Evolutionary conservation across 2,797 vertebrate species (phyloP).

Genomic region (Epinephelus coioides): DNA sequence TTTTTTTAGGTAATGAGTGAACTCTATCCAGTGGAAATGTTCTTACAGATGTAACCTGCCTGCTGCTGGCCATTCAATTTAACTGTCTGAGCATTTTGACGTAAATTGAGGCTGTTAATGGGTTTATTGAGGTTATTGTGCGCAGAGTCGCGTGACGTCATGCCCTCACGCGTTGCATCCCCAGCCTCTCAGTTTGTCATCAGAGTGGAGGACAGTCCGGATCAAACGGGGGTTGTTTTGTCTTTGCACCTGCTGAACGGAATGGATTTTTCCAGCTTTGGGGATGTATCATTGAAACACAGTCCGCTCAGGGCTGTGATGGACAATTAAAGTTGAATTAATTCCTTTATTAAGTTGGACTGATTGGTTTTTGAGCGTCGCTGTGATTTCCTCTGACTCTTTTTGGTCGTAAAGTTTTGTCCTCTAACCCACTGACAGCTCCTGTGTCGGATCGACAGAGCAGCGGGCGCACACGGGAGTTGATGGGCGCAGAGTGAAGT

Average conservation of each 20-base stretch:
- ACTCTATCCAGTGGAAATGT: constrained; percentile 6
- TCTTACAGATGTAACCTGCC: constrained; percentile 22
- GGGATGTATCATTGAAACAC: constrained; percentile 28
- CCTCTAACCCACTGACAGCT: constrained; percentile 17
- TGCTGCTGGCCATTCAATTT: constrained; percentile 27
- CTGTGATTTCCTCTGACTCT: not conserved
- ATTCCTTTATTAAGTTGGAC: constrained; percentile 1
- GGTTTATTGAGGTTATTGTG: constrained; percentile 46
- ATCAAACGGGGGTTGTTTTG: constrained; percentile 42
- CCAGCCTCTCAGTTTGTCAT: constrained; percentile 15
- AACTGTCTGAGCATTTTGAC: constrained; percentile 2
- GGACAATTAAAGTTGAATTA: constrained; percentile 13
- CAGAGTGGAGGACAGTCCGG: constrained; percentile 52
- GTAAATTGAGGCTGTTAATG: constrained; percentile 29
- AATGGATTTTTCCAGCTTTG: constrained; percentile 30
- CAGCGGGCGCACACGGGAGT: constrained; percentile 3
- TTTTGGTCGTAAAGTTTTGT: constrained; percentile 49
- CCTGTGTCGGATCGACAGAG: constrained; percentile 23
- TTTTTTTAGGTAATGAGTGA: constrained; percentile 26
- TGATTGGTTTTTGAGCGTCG: not conserved
- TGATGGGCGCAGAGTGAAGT: constrained; percentile 12
- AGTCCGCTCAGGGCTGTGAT: not conserved
- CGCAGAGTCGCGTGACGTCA: constrained; percentile 73
- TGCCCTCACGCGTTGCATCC: constrained; percentile 16
- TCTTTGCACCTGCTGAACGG: constrained; percentile 39